Percentiles rank a stretch among this genome's conserved stretches.
Conservation (phyloP, 2,888 invertebrate species). For the Himalopsyche anomala region DNA sequence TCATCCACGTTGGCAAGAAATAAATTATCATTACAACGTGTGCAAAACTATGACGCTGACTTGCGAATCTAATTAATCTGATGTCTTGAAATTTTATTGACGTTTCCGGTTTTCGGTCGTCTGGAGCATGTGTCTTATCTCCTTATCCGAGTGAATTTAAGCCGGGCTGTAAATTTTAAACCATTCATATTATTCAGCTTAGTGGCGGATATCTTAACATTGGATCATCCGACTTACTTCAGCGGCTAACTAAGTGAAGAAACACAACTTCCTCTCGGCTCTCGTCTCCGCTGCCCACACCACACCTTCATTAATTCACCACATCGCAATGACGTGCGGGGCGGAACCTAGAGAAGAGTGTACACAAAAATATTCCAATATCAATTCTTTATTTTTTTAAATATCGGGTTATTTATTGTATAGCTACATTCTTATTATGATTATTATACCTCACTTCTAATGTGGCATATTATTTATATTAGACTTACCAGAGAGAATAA, state of each 20-base stretch:
- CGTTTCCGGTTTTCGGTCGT: constrained; percentile 17
- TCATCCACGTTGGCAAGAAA: too few relatives aligned
- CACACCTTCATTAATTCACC: constrained; percentile 16
- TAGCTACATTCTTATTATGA: too few relatives aligned
- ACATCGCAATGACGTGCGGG: background rate
- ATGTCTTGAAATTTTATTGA: background rate
- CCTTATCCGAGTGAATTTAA: constrained; percentile 4
- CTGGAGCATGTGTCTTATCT: background rate
- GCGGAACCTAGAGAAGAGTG: too few relatives aligned
- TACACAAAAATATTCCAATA: too few relatives aligned
- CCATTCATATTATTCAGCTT: constrained; percentile 10
- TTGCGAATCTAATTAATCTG: too few relatives aligned
- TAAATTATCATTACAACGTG: too few relatives aligned
- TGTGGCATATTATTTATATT: too few relatives aligned
- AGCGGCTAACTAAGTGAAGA: constrained; percentile 23
- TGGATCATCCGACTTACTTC: constrained; percentile 25
- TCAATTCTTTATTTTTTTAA: too few relatives aligned
- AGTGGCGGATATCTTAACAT: constrained; percentile 16
- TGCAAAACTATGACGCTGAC: too few relatives aligned
- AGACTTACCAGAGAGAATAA: too few relatives aligned
- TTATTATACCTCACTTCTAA: too few relatives aligned
- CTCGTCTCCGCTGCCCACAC: constrained; percentile 18
- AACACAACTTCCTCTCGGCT: constrained; percentile 12
- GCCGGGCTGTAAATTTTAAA: background rate
- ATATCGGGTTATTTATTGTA: too few relatives aligned